Evolutionary conservation across 2,797 vertebrate genomes (phyloP).

Genomic region (Phataginus tetradactyla): DNA sequence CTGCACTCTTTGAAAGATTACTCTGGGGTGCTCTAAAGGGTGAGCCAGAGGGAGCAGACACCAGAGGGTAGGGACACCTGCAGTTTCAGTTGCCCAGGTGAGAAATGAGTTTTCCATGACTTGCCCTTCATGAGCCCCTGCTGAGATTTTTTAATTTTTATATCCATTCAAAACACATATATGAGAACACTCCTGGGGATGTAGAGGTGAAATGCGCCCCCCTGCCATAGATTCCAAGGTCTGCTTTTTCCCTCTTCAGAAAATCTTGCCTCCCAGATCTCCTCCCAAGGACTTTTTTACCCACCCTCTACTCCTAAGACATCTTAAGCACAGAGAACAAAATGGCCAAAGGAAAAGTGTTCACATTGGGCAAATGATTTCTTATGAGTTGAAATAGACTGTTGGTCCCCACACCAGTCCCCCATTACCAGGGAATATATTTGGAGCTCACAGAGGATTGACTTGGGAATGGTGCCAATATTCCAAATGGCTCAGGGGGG

Average conservation of each 20-base stretch:
- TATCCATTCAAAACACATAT: conserved; percentile 20
- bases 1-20: conserved; percentile 46
- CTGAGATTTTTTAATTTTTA: conserved; percentile 44
- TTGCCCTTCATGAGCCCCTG: conserved; percentile 29
- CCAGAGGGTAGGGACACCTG: neutral
- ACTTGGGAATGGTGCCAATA: neutral
- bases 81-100: neutral
- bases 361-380: neutral
- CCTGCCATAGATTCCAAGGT: neutral
- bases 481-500: neutral
- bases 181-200: neutral
- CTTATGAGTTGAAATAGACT: neutral
- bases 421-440: neutral
- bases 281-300: neutral
- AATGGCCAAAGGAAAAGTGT: neutral
- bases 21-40: conserved; percentile 30
- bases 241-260: conserved; percentile 40
- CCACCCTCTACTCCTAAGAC: neutral
- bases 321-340: neutral
- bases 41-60: conserved; percentile 11
- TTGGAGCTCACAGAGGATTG: neutral
- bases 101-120: conserved; percentile 46
- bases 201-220: neutral
- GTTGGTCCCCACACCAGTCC: neutral
- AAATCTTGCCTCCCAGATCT: neutral